Conservation (phyloP, 2,888 invertebrate genomes). For the Hypomecis atomaria region DNA sequence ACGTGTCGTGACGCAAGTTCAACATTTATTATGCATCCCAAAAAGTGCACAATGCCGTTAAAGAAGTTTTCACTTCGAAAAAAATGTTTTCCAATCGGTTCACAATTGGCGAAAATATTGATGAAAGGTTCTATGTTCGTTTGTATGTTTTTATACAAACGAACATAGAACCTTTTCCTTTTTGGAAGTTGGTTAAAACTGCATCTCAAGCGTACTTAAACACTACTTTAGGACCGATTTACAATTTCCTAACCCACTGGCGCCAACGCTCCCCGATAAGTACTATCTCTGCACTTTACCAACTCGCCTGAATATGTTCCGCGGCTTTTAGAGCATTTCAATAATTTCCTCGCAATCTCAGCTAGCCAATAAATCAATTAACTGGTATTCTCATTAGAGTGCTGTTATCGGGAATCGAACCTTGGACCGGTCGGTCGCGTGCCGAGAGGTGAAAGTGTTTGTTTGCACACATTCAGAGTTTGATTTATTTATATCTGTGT, state of each 20-base stretch:
- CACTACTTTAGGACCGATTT: background rate
- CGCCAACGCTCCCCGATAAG: background rate
- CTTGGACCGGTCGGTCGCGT: constrained; percentile 64
- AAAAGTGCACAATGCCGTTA: no score
- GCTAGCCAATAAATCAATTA: constrained; percentile 73
- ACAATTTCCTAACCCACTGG: background rate
- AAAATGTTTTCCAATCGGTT: no score
- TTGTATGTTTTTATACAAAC: no score
- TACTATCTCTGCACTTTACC: background rate
- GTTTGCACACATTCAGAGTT: constrained; percentile 55
- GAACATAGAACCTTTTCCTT: no score
- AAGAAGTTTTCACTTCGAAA: no score
- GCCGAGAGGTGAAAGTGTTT: constrained; percentile 74
- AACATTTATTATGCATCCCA: no score
- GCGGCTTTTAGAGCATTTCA: constrained; percentile 29
- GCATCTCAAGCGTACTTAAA: no score
- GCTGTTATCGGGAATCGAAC: constrained; percentile 80
- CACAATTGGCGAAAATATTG: no score
- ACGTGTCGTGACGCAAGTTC: no score
- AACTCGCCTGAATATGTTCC: constrained; percentile 7
- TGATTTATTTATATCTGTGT: constrained; percentile 42
- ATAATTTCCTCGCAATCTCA: constrained; percentile 44
- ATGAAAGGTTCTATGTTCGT: no score
- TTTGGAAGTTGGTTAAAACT: no score
- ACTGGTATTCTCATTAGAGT: constrained; percentile 76